Evolutionary conservation across 2,888 invertebrate genomes (phyloP).

Genomic region (Trichopoda pennipes): DNA sequence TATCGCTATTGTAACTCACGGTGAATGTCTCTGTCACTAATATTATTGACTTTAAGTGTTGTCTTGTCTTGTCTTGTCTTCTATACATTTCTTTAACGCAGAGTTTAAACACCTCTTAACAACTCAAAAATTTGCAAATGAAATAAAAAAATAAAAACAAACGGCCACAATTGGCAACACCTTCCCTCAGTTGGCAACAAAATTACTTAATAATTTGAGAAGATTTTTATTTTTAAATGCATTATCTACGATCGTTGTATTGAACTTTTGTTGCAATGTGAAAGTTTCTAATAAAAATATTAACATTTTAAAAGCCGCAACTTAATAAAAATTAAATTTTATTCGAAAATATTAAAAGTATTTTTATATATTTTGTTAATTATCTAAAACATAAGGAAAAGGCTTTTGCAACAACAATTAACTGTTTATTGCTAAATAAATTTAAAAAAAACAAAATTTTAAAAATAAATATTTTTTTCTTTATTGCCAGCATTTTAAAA

Average conservation of each 20-base stretch:
- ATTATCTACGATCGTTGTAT: slow-evolving; percentile 60
- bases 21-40: slow-evolving; percentile 63
- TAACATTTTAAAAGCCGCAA: too few species aligned
- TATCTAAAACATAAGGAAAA: too few species aligned
- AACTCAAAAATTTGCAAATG: slow-evolving; percentile 19
- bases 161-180: slow-evolving; percentile 55
- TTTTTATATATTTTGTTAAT: too few species aligned
- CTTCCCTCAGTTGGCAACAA: slow-evolving; percentile 64
- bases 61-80: too few species aligned
- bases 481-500: too few species aligned
- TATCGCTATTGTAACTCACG: slow-evolving; percentile 46
- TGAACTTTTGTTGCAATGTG: slow-evolving; percentile 61
- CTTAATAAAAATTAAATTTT: slow-evolving; percentile 49
- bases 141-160: too few species aligned
- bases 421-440: too few species aligned
- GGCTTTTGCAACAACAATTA: too few species aligned
- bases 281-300: slow-evolving; percentile 39
- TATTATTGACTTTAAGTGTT: slow-evolving; percentile 28
- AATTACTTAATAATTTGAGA: slow-evolving; percentile 6
- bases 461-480: too few species aligned
- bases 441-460: too few species aligned
- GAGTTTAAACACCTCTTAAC: slow-evolving; percentile 62
- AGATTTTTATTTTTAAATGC: slow-evolving; percentile 43
- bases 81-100: slow-evolving; percentile 15
- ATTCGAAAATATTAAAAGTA: slow-evolving; percentile 43